Percentiles rank a stretch among this genome's conserved stretches.
Conservation (phyloP, 2,888 invertebrate genomes). For the Drosophila tanythrix region DNA sequence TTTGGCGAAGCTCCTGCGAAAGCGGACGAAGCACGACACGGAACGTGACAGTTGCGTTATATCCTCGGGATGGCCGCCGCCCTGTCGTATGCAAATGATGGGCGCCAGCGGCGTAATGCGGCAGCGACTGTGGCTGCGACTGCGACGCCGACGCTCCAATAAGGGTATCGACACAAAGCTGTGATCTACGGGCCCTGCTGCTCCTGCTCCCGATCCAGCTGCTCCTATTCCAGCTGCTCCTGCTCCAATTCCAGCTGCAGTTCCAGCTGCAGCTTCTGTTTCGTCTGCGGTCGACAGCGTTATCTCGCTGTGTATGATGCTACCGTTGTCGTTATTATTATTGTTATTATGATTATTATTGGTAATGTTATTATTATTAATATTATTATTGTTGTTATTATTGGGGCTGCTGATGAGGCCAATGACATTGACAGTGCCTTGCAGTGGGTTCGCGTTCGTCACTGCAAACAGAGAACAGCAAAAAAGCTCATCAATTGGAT, state of each 20-base stretch:
- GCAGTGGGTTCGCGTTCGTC: constrained; percentile 17
- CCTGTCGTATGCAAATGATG: constrained; percentile 70
- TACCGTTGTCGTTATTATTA: constrained; percentile 33
- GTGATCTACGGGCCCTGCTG: constrained; percentile 22
- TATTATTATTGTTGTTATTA: constrained; percentile 37
- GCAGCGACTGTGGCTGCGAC: constrained; percentile 62
- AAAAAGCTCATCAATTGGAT: constrained; percentile 31
- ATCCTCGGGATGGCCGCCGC: constrained; percentile 56
- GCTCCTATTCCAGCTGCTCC: not conserved
- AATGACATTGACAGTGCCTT: constrained; percentile 52
- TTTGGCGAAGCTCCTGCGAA: constrained; percentile 72
- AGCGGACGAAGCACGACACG: constrained; percentile 76
- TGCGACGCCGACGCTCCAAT: constrained; percentile 64
- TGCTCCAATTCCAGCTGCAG: not conserved
- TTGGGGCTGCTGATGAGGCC: constrained; percentile 47
- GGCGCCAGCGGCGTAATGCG: constrained; percentile 64
- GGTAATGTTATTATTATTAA: constrained; percentile 26
- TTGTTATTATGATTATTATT: constrained; percentile 31
- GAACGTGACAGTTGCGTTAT: constrained; percentile 60
- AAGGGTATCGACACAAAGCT: constrained; percentile 67
- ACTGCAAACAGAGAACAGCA: constrained; percentile 5
- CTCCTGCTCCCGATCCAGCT: constrained; percentile 6
- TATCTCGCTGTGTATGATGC: constrained; percentile 16
- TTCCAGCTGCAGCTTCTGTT: not conserved
- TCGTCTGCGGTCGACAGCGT: constrained; percentile 11